These are phyloP conservation scores for Paralichthys olivaceus DNA, from an alignment of 2,113 vertebrate species.

Conservation along the genomic window DNA sequence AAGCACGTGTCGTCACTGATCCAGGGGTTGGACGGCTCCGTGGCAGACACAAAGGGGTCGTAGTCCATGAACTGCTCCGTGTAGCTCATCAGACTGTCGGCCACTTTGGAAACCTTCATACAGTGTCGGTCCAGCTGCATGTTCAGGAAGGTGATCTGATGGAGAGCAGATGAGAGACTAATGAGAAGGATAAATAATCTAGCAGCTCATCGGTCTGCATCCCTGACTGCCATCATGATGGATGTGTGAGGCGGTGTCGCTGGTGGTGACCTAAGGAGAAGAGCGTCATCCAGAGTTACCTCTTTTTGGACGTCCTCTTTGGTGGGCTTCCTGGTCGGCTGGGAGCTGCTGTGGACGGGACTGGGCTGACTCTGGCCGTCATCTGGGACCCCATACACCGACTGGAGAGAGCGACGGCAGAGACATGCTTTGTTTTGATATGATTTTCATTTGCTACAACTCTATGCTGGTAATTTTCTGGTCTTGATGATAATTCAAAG, in stretches of 20 bases:
- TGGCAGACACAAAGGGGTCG: slow-evolving; percentile 89
- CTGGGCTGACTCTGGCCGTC: slow-evolving; percentile 90
- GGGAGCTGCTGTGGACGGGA: slow-evolving; percentile 88
- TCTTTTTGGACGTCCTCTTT: slow-evolving; percentile 93
- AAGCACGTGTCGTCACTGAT: slow-evolving; percentile 89
- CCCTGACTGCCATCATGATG: slow-evolving; percentile 39
- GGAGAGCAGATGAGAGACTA: slow-evolving; percentile 24
- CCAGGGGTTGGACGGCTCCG: slow-evolving; percentile 96
- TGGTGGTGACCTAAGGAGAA: slow-evolving; percentile 26
- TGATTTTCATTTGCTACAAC: too few species aligned
- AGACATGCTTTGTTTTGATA: slow-evolving; percentile 2
- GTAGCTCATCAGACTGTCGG: slow-evolving; percentile 94
- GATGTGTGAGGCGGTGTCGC: slow-evolving; percentile 32
- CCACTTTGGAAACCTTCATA: slow-evolving; percentile 99
- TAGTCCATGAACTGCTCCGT: slow-evolving; percentile 95
- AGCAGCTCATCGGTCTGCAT: slow-evolving; percentile 49
- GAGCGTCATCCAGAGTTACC: slow-evolving; percentile 71
- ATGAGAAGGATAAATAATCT: slow-evolving; percentile 61
- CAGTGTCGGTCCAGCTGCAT: slow-evolving; percentile 95
- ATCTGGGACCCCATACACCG: slow-evolving; percentile 92
- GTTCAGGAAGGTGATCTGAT: slow-evolving; percentile 93
- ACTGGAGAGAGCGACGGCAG: slow-evolving; percentile 76
- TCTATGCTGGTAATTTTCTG: too few species aligned
- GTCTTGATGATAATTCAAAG: too few species aligned
- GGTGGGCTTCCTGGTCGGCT: slow-evolving; percentile 88